These are phyloP conservation scores for Cerastis leucographa DNA, from an alignment of 2,888 invertebrate species.

Conservation along the genomic window DNA sequence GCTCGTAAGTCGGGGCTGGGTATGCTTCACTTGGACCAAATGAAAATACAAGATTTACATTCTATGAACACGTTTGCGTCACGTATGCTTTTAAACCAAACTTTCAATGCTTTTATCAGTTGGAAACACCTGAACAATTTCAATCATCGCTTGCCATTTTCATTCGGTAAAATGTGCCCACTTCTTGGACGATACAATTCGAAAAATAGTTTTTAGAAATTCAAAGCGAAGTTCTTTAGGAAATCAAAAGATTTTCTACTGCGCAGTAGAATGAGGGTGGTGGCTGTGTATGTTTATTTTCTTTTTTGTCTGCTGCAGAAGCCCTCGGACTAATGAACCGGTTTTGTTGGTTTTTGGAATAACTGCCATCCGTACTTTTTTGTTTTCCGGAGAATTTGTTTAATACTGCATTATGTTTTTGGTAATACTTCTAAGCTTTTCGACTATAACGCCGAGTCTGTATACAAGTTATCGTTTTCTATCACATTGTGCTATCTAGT, in stretches of 20 bases:
- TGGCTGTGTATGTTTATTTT: constrained; percentile 77
- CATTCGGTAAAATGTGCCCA: constrained; percentile 38
- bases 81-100: constrained; percentile 54
- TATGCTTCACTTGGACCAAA: constrained; percentile 37
- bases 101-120: constrained; percentile 46
- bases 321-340: constrained; percentile 81
- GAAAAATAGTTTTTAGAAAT: constrained; percentile 35
- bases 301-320: constrained; percentile 78
- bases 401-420: constrained; percentile 52
- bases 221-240: constrained; percentile 38
- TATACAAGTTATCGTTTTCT: neutral
- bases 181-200: constrained; percentile 28
- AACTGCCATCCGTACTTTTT: constrained; percentile 72
- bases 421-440: constrained; percentile 14
- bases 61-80: constrained; percentile 55
- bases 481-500: neutral
- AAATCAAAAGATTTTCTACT: constrained; percentile 69
- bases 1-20: no score
- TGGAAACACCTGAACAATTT: constrained; percentile 58
- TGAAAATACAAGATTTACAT: constrained; percentile 52
- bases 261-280: constrained; percentile 71
- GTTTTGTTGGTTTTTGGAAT: constrained; percentile 81
- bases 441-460: neutral
- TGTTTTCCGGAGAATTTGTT: constrained; percentile 64
- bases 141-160: constrained; percentile 55